phyloP scores from a whole-genome alignment of 2,888 invertebrate genomes.

The Heliconius charithonia region DNA sequence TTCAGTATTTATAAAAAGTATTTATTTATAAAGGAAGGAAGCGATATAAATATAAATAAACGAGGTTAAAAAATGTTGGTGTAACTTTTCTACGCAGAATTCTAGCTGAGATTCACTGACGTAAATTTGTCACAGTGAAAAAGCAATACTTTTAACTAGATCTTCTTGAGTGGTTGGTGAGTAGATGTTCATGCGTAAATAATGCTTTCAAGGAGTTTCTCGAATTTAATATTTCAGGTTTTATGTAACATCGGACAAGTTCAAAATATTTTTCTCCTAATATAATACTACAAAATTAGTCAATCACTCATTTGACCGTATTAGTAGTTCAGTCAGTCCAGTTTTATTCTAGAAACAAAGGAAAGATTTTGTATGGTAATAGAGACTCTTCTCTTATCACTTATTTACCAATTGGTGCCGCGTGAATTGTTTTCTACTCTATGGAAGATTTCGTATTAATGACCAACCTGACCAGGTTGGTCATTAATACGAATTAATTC shows the following conservation, averaged over 20 bases:
- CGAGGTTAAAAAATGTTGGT: not conserved
- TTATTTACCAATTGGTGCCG: too few species aligned
- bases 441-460: too few species aligned
- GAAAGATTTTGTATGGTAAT: too few species aligned
- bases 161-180: slow-evolving; percentile 19
- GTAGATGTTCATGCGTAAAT: slow-evolving; percentile 19
- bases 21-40: not conserved
- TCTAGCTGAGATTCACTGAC: not conserved
- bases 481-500: not conserved
- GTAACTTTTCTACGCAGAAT: not conserved
- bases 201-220: not conserved
- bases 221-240: not conserved
- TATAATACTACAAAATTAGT: too few species aligned
- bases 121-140: slow-evolving; percentile 1
- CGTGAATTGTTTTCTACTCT: too few species aligned
- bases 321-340: not conserved
- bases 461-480: too few species aligned
- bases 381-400: too few species aligned
- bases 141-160: slow-evolving; percentile 10
- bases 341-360: not conserved
- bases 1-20: too few species aligned
- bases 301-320: too few species aligned
- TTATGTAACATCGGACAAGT: not conserved
- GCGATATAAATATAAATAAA: not conserved
- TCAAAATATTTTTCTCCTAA: not conserved